Evolutionary conservation across 2,113 vertebrate species (phyloP).

Genomic region (Semicossyphus pulcher): DNA sequence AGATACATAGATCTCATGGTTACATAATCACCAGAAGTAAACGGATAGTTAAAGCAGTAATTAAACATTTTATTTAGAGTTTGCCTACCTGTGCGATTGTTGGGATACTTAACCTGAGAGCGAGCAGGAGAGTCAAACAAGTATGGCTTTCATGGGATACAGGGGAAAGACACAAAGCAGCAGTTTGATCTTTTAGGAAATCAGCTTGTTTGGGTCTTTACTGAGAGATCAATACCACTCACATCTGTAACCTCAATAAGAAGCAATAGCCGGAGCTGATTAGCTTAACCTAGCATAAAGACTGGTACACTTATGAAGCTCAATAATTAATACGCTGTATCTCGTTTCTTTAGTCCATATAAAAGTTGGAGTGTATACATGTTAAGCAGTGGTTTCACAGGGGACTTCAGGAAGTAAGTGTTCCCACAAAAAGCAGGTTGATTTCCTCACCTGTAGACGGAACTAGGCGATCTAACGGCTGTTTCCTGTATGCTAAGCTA

Average conservation of each 20-base stretch:
- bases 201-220: background rate
- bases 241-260: background rate
- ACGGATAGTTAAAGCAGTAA: slow-evolving; percentile 33
- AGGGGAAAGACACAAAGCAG: slow-evolving; percentile 2
- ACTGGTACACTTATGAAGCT: background rate
- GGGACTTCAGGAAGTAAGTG: background rate
- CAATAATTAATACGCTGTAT: background rate
- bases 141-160: slow-evolving; percentile 9
- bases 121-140: background rate
- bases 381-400: background rate
- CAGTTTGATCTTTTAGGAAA: slow-evolving; percentile 39
- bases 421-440: background rate
- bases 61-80: slow-evolving; percentile 45
- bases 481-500: slow-evolving; percentile 11
- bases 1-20: too few relatives aligned
- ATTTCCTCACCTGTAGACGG: background rate
- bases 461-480: background rate
- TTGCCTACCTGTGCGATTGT: slow-evolving; percentile 40
- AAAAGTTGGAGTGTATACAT: background rate
- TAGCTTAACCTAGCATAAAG: slow-evolving; percentile 12
- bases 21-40: slow-evolving; percentile 30
- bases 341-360: background rate
- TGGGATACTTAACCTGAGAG: slow-evolving; percentile 15
- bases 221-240: background rate
- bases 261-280: background rate